Evolutionary conservation across 37 sponge, comb jelly and placozoan species (phyloP).

Genomic region (Hexactinellida sp.): DNA sequence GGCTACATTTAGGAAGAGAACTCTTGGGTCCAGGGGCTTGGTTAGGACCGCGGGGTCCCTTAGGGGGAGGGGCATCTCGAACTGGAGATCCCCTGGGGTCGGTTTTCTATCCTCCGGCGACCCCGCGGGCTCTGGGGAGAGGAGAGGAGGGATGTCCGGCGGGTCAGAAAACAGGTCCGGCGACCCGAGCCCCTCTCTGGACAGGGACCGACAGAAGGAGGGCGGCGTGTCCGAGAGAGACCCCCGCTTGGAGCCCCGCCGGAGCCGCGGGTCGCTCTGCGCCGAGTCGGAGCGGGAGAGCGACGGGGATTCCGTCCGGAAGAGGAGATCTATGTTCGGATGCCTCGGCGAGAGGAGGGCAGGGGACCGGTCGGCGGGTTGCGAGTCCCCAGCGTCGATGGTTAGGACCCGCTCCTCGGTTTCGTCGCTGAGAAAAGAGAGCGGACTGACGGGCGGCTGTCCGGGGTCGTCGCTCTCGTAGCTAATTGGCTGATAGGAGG

Average conservation of each 20-base stretch:
- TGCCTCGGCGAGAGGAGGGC: neutral
- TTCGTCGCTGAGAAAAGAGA: neutral
- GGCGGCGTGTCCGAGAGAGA: neutral
- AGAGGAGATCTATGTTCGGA: neutral
- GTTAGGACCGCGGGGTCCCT: constrained; percentile 24
- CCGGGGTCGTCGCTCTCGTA: constrained; percentile 9
- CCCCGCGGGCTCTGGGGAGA: neutral
- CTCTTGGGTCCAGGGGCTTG: constrained; percentile 37
- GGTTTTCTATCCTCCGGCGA: neutral
- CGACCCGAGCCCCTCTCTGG: neutral
- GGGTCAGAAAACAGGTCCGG: neutral
- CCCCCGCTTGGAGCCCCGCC: neutral
- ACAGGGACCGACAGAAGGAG: neutral
- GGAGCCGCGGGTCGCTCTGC: neutral
- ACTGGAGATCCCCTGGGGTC: neutral
- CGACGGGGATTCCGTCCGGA: neutral
- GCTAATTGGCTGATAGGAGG: neutral
- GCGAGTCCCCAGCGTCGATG: neutral
- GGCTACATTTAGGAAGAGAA: constrained; percentile 29
- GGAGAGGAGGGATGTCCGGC: neutral
- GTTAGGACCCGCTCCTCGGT: neutral
- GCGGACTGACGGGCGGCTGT: neutral
- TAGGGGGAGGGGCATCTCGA: constrained; percentile 34
- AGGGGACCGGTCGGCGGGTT: neutral
- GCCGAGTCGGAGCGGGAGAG: neutral